Conservation (phyloP, 2,888 invertebrate genomes). For the Aelia acuminata region DNA sequence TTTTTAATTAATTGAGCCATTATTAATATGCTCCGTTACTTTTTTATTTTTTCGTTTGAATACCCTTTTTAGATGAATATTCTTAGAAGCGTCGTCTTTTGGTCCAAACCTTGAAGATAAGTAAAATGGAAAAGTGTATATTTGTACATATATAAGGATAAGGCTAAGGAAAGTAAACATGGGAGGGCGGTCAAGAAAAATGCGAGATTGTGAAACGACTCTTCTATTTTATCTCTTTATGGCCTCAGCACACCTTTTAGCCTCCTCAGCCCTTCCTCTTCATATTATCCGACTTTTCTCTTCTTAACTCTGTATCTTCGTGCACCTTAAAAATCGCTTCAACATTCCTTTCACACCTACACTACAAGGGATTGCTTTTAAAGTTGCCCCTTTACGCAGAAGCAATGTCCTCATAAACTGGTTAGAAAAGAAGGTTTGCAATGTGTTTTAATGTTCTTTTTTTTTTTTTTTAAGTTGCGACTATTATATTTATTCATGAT, state of each 20-base stretch:
- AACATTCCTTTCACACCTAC: constrained; percentile 1
- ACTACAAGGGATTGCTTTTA: constrained; percentile 26
- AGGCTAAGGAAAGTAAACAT: constrained; percentile 2
- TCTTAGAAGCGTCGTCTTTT: too few species aligned
- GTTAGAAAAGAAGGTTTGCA: not conserved
- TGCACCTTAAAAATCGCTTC: constrained; percentile 37
- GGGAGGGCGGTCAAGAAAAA: constrained; percentile 15
- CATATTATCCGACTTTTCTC: constrained; percentile 28
- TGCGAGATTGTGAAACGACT: constrained; percentile 47
- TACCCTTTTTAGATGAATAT: too few species aligned
- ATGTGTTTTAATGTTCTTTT: too few species aligned
- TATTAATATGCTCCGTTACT: too few species aligned
- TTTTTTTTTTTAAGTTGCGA: too few species aligned
- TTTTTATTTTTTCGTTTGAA: too few species aligned
- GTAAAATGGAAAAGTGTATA: not conserved
- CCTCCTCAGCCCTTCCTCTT: constrained; percentile 19
- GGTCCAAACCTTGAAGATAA: too few species aligned
- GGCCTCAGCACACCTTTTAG: constrained; percentile 28
- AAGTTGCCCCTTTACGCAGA: not conserved
- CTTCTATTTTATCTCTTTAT: constrained; percentile 49
- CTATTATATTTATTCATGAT: too few species aligned
- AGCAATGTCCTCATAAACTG: not conserved
- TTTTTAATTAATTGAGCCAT: too few species aligned
- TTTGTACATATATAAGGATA: not conserved
- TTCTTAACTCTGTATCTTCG: constrained; percentile 32